These are phyloP conservation scores for Drosophila lacertosa DNA, from an alignment of 1,140 invertebrate species.

Conservation along the genomic window DNA sequence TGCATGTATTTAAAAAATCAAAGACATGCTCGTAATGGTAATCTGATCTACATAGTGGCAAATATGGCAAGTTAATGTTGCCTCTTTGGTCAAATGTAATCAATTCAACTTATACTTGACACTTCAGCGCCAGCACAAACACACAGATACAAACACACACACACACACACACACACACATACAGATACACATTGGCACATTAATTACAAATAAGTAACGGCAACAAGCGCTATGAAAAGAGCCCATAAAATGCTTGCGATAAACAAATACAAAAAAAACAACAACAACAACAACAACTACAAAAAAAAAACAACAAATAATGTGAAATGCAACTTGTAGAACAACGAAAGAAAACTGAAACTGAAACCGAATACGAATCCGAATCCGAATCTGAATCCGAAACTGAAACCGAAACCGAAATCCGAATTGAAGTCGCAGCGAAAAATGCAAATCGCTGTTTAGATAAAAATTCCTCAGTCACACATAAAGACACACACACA, in stretches of 20 bases:
- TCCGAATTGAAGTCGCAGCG: conserved; percentile 44
- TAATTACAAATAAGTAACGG: conserved; percentile 51
- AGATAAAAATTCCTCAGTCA: conserved; percentile 45
- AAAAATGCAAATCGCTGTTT: conserved; percentile 49
- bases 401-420: conserved; percentile 35
- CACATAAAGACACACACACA: conserved; percentile 13
- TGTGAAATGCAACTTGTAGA: conserved; percentile 62
- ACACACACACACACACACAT: conserved; percentile 18
- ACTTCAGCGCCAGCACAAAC: conserved; percentile 43
- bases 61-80: conserved; percentile 62
- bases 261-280: conserved; percentile 33
- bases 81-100: conserved; percentile 61
- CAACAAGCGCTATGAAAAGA: conserved; percentile 40
- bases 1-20: conserved; percentile 23
- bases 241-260: conserved; percentile 54
- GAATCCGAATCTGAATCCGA: conserved; percentile 25
- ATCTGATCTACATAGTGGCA: conserved; percentile 53
- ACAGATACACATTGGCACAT: conserved; percentile 25
- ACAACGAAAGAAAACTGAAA: conserved; percentile 46
- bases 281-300: conserved; percentile 22
- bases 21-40: conserved; percentile 35
- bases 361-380: conserved; percentile 26
- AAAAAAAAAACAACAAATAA: conserved; percentile 25
- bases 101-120: conserved; percentile 62
- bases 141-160: conserved; percentile 28